These are phyloP conservation scores for Mugil cephalus DNA, from an alignment of 2,113 vertebrate species.

Conservation along the genomic window DNA sequence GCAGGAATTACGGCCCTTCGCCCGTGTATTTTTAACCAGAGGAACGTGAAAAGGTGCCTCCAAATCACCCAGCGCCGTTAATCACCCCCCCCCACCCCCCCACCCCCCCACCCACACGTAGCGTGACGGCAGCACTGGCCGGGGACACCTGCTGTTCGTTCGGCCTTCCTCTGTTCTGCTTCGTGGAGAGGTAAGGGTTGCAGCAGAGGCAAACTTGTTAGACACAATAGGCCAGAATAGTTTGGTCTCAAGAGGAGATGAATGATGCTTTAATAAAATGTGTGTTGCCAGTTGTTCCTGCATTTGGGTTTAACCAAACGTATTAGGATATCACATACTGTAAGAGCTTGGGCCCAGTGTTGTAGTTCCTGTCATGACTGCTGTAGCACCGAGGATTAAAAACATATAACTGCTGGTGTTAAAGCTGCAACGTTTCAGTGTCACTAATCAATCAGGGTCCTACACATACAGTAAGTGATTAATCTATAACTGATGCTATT, in stretches of 20 bases:
- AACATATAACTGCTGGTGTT: too few relatives aligned
- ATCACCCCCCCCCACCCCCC: slow-evolving; percentile 53
- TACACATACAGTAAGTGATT: too few relatives aligned
- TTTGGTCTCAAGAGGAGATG: too few relatives aligned
- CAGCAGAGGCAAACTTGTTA: background rate
- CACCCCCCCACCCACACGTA: too few relatives aligned
- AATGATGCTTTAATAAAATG: background rate
- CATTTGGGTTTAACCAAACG: background rate
- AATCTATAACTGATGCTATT: too few relatives aligned
- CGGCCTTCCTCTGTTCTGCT: slow-evolving; percentile 5
- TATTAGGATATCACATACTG: background rate
- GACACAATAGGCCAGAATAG: background rate
- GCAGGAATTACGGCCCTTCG: slow-evolving; percentile 36
- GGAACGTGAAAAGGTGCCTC: slow-evolving; percentile 46
- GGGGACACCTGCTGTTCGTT: slow-evolving; percentile 41
- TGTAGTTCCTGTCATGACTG: too few relatives aligned
- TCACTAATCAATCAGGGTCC: too few relatives aligned
- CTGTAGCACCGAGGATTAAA: background rate
- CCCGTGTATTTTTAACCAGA: slow-evolving; percentile 67
- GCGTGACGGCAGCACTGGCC: slow-evolving; percentile 12
- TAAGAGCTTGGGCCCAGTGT: too few relatives aligned
- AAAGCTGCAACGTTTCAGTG: too few relatives aligned
- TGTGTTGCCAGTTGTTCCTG: background rate
- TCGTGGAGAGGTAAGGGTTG: slow-evolving; percentile 16
- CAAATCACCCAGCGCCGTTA: slow-evolving; percentile 29